phyloP scores from a whole-genome alignment of 2,113 vertebrate genomes.

The Pelobates fuscus region DNA sequence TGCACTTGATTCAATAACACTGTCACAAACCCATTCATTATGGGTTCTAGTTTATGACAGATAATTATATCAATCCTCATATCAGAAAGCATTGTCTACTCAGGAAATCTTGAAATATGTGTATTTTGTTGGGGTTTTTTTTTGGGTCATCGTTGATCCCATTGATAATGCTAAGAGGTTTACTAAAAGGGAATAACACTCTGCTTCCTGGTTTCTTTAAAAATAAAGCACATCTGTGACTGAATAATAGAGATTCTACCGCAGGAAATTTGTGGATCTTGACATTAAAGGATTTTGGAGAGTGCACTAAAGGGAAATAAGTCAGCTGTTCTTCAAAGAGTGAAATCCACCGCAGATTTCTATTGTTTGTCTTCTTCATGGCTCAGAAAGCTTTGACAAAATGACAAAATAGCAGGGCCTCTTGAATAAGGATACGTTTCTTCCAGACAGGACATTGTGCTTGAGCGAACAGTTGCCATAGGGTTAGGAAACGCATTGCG shows the following conservation, averaged over 20 bases:
- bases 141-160: too few relatives aligned
- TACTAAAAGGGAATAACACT: too few relatives aligned
- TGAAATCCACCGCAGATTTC: slow-evolving; percentile 62
- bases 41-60: too few relatives aligned
- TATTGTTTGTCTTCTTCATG: slow-evolving; percentile 71
- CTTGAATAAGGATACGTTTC: slow-evolving; percentile 67
- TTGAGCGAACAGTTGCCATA: slow-evolving; percentile 66
- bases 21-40: too few relatives aligned
- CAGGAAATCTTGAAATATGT: too few relatives aligned
- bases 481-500: slow-evolving; percentile 63
- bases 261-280: slow-evolving; percentile 28
- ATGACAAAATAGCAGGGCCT: slow-evolving; percentile 65
- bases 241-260: slow-evolving; percentile 14
- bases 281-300: slow-evolving; percentile 51
- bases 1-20: too few relatives aligned
- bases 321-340: slow-evolving; percentile 64
- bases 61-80: too few relatives aligned
- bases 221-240: background rate
- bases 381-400: slow-evolving; percentile 72
- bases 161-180: too few relatives aligned
- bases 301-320: slow-evolving; percentile 62
- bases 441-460: slow-evolving; percentile 58
- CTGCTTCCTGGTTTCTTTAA: too few relatives aligned
- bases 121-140: too few relatives aligned
- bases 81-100: too few relatives aligned